Base-by-base conservation (phyloP, 2,113 vertebrate genomes). In the Cyanocitta stelleri region DNA sequence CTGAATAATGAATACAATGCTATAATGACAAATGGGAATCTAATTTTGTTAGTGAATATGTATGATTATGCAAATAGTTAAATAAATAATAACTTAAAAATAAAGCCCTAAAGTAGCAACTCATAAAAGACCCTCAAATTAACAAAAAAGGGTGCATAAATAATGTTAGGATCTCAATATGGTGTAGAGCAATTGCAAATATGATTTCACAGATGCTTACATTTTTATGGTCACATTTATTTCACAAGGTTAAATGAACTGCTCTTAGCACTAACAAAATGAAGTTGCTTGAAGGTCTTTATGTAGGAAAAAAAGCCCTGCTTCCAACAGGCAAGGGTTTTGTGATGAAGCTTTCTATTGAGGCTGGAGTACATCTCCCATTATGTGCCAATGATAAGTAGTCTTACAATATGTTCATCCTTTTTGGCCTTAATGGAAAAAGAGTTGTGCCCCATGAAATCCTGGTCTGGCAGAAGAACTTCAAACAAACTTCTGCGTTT, bases 201-300 rank as follows among this genome's bases (percentile, higher is more conserved):
- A 80, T 33, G 66, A 93, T 91, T 93, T 93, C 94, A 87, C 78
- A 94, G 85, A 85, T 76, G 62, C 82, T 91, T 91, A 64, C 16
- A 5, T 68, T 95, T 94, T 89, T 96, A 76, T 73, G 49, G 68
- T 89, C 74, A 44, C 41, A 46, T 94, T 91, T 93, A 76, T 87
- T 91, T 94, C 78, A 83, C 71, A 62, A 85, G 78, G 87, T 91
- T 91, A 95, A 85, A 83, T 76, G 49, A 86, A 58, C 62, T 93
- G 30, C 67, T 95, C 32, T 72, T 90, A 64, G 9, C 12, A 49
- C 19, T 83, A 52, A 64, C 41, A 56, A 79, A 94, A 80, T 90
- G 21, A 92, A 72, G 54, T 69, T 72, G 8, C 11, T 11, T 69
- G 16, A 44, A 79, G 22, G 22, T 66, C 85, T 85, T 95, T 79